A percentile compares a stretch with the other conserved stretches of the same genome.
These are phyloP conservation scores for Heliconius nattereri DNA, from an alignment of 1,140 invertebrate genomes.

Conservation along the genomic window DNA sequence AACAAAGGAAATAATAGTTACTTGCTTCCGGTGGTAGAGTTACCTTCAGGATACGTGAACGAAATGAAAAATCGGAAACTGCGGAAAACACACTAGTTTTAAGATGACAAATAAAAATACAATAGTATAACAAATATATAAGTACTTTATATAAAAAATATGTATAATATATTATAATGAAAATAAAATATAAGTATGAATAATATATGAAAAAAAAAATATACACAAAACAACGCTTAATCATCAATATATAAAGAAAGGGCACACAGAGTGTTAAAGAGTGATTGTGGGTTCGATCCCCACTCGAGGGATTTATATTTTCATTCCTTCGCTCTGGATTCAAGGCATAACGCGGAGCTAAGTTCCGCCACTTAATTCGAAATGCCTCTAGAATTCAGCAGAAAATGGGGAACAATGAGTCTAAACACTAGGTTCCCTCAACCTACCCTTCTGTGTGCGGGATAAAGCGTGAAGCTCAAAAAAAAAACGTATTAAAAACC, in stretches of 20 bases:
- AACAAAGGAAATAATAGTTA: not conserved
- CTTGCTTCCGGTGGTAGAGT: not conserved
- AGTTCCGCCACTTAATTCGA: too few relatives aligned
- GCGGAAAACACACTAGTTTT: not conserved
- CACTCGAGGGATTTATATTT: too few relatives aligned
- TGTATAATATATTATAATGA: not conserved
- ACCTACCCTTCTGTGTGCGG: too few relatives aligned
- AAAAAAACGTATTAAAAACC: not conserved
- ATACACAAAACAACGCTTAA: not conserved
- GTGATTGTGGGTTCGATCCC: too few relatives aligned
- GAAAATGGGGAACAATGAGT: too few relatives aligned
- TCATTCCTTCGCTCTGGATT: too few relatives aligned
- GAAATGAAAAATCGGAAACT: constrained; percentile 15
- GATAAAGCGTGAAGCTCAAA: too few relatives aligned
- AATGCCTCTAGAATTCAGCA: too few relatives aligned
- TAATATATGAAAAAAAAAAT: not conserved
- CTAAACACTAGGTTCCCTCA: too few relatives aligned
- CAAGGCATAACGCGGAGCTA: too few relatives aligned
- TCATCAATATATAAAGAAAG: not conserved
- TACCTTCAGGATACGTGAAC: constrained; percentile 25
- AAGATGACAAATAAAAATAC: not conserved
- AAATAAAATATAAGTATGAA: too few relatives aligned
- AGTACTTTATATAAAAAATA: not conserved
- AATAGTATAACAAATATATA: not conserved
- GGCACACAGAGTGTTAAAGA: too few relatives aligned